A percentile compares a stretch with the other conserved stretches of the same genome.
phyloP scores from a whole-genome alignment of 2,888 invertebrate species.

The Chymomyza caudatula region DNA sequence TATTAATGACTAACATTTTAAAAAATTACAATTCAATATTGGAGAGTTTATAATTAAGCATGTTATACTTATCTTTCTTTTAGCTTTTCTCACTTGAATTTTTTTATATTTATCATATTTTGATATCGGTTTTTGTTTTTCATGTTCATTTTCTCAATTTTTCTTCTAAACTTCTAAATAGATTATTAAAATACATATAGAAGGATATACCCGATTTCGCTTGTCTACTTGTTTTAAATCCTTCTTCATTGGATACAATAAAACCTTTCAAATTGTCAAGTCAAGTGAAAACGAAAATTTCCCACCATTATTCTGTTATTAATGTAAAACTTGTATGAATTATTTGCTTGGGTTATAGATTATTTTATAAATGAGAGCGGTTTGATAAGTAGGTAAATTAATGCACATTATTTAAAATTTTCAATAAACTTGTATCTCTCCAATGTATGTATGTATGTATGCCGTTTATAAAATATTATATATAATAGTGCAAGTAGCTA shows the following conservation, averaged over 20 bases:
- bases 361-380: not conserved
- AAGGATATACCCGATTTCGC: not conserved
- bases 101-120: conserved; percentile 12
- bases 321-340: not conserved
- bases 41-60: conserved; percentile 67
- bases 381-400: not conserved
- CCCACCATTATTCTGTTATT: not conserved
- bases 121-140: conserved; percentile 43
- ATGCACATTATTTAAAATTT: not conserved
- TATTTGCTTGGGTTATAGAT: not conserved
- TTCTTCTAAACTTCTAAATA: conserved; percentile 2
- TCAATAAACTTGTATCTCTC: not conserved
- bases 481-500: conserved; percentile 31
- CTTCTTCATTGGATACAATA: not conserved
- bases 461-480: conserved; percentile 36
- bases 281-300: not conserved
- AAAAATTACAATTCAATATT: conserved; percentile 71
- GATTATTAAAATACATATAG: not conserved
- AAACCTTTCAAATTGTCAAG: not conserved
- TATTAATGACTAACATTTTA: conserved; percentile 69
- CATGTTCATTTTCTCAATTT: conserved; percentile 68
- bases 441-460: not conserved
- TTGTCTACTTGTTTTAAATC: not conserved
- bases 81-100: conserved; percentile 51
- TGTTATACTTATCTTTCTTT: conserved; percentile 43